Percentiles rank a stretch among this genome's conserved stretches.
These are phyloP conservation scores for Hydraecia micacea DNA, from an alignment of 2,888 invertebrate species.

Conservation along the genomic window DNA sequence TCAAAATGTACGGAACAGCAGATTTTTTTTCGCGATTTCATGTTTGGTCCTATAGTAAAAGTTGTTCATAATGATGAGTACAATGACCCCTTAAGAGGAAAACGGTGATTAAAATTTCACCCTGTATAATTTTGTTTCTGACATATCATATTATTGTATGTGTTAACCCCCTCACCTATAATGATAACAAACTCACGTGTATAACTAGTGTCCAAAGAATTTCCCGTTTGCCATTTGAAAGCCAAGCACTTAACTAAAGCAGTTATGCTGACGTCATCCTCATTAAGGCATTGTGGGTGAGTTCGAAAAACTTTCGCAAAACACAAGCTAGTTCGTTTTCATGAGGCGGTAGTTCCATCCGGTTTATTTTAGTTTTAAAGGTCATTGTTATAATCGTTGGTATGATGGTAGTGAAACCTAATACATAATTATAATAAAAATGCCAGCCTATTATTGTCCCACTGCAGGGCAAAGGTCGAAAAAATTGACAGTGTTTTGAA, in stretches of 20 bases:
- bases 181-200: conserved; percentile 5
- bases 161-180: background rate
- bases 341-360: conserved; percentile 17
- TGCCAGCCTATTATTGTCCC: too few species aligned
- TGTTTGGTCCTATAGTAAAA: too few species aligned
- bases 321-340: conserved; percentile 31
- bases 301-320: conserved; percentile 27
- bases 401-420: background rate
- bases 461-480: too few species aligned
- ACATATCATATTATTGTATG: too few species aligned
- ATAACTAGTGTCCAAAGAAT: conserved; percentile 29
- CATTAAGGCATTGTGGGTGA: conserved; percentile 37
- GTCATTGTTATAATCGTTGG: background rate
- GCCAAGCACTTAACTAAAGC: conserved; percentile 33
- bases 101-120: too few species aligned
- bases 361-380: conserved; percentile 24
- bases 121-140: too few species aligned
- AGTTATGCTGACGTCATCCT: conserved; percentile 49
- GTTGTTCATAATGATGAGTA: too few species aligned
- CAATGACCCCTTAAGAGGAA: too few species aligned
- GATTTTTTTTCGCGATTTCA: too few species aligned
- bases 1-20: too few species aligned
- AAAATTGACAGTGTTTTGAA: too few species aligned
- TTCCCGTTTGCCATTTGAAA: conserved; percentile 32
- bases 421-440: too few species aligned